These are phyloP conservation scores for Plagiodera versicolora DNA, from an alignment of 2,888 invertebrate genomes.

Conservation along the genomic window DNA sequence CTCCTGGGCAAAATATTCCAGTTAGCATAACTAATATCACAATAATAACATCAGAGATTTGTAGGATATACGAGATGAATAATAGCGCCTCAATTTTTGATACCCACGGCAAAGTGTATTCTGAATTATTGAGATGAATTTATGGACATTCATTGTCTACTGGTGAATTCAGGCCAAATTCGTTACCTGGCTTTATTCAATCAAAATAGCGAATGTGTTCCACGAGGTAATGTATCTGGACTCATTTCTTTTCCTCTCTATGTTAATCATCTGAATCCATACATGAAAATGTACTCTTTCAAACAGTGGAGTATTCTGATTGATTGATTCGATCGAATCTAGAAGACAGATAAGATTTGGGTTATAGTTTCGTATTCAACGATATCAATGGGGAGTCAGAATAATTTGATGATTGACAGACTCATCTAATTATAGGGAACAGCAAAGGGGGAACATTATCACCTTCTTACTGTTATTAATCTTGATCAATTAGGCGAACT, in stretches of 20 bases:
- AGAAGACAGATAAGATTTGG: too few relatives aligned
- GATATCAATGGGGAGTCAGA: not conserved
- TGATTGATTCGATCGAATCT: too few relatives aligned
- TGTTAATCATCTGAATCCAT: too few relatives aligned
- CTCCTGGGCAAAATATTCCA: not conserved
- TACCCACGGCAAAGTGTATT: not conserved
- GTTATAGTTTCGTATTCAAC: too few relatives aligned
- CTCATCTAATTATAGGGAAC: not conserved
- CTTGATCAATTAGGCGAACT: not conserved
- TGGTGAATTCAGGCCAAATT: too few relatives aligned
- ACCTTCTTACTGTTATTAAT: not conserved
- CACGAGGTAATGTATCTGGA: too few relatives aligned
- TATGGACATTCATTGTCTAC: too few relatives aligned
- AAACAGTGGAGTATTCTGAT: too few relatives aligned
- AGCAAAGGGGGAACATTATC: not conserved
- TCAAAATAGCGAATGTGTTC: too few relatives aligned
- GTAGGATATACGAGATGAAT: not conserved
- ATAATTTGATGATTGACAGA: not conserved
- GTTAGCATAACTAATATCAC: not conserved
- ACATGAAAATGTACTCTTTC: too few relatives aligned
- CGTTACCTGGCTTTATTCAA: too few relatives aligned
- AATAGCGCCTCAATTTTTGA: not conserved
- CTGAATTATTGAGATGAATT: not conserved
- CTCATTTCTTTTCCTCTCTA: too few relatives aligned
- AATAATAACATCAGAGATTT: not conserved